Evolutionary conservation across 2,888 invertebrate genomes (phyloP), one percentile per base, ranked within the genome.

Genomic region (Oxycera nigricornis): DNA sequence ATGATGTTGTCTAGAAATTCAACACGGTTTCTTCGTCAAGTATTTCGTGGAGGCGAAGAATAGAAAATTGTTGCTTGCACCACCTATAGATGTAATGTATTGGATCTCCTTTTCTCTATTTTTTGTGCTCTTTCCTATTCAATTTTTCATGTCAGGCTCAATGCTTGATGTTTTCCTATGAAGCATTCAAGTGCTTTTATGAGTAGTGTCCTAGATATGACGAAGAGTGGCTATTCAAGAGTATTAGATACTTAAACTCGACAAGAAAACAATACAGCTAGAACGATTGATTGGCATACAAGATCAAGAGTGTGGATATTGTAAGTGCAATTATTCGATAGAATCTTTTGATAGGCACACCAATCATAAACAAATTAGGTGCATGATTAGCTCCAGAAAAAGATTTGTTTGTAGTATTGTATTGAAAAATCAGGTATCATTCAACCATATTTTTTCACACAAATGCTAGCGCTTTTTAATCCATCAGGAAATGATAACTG

Each of bases 171-270:
- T 65, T 65, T 65, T 65, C 65, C 31, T 1, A 65, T 65, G 17
- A 55, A 41, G 65, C 39, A 20, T 6, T 4, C 2, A 30, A 65
- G 65, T 30, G 65, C 65, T 39, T 14, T 65, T 65, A 26, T 65
- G 11, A 41, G 39, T 65, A 65, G 65, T 65, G 65, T 22, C 65
- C 65, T 65, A 65, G 65, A 65, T 65, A 24, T 65, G 41, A 65
- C 41, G 65, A 41, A 17, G 61, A 61, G 61, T 59, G 59, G 59
- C n/a, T 31, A 61, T 61, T 61, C 61, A 17, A 61, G 61, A 31
- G 31, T 61, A 7, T 31, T 30, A 26, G 61, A 61, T 61, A 31
- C 26, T 61, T 31, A 61, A 61, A 57, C 24, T 57, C 57, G 57
- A 57, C 57, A 57, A 57, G 26, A 57, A 61, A 31, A 61, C 30